Percentiles rank a stretch among this genome's conserved stretches.
Conservation (phyloP, 92 coral and sea anemone species). For the Hydrozoanthus gracilis region DNA sequence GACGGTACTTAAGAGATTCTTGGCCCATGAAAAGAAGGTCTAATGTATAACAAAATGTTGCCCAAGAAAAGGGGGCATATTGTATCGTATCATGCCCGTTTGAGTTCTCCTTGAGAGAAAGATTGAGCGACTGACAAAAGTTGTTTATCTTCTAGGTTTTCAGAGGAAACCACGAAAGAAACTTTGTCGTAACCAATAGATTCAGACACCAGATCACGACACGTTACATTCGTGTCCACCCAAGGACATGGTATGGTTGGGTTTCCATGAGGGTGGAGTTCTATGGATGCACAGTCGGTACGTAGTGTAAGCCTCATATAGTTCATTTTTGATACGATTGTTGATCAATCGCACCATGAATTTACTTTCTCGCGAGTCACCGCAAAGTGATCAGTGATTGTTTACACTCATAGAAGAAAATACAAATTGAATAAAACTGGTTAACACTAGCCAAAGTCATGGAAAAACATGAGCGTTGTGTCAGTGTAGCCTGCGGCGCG, state of each 20-base stretch:
- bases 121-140: too few relatives aligned
- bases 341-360: not conserved
- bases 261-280: constrained; percentile 86
- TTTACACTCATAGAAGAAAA: not conserved
- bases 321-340: not conserved
- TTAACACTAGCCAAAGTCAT: not conserved
- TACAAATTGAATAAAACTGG: not conserved
- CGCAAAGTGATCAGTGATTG: not conserved
- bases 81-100: not conserved
- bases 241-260: constrained; percentile 70
- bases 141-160: constrained; percentile 62
- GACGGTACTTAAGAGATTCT: too few relatives aligned
- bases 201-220: constrained; percentile 61
- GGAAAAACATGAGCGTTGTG: not conserved
- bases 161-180: constrained; percentile 80
- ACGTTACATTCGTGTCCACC: constrained; percentile 82
- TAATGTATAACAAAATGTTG: too few relatives aligned
- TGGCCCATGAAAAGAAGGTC: too few relatives aligned
- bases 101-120: too few relatives aligned
- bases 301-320: not conserved
- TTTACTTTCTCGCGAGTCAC: not conserved
- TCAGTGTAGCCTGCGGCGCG: too few relatives aligned
- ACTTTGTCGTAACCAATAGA: constrained; percentile 69
- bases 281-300: constrained; percentile 72
- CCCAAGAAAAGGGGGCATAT: not conserved